Base-by-base conservation (phyloP, 2,888 invertebrate species). In the Tetranychus piercei region DNA sequence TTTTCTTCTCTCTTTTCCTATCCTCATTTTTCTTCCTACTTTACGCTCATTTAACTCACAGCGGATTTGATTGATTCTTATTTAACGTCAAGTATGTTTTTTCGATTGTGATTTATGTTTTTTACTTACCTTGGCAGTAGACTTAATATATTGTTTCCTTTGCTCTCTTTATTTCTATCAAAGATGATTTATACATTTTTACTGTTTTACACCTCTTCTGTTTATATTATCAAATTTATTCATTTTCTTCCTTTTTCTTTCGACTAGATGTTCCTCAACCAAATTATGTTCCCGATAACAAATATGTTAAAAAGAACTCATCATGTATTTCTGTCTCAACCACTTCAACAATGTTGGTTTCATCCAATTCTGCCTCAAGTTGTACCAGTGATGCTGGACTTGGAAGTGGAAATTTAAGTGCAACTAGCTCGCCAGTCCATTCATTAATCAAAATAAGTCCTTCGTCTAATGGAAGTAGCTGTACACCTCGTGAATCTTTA, bases 1-100 rank as follows among this genome's bases (percentile, higher is more conserved):
- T 55, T 55, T 55, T 55, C 15, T 55, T 15, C 15, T 55, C 55
- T 55, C 55, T 55, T 34, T 55, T 15, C 7, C 15, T 55, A 55
- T 55, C 55, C 15, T 55, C 55, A 55, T 55, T 55, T 55, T 55
- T 55, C 15, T 55, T 15, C 15, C 15, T 65, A 4, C 6, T 55
- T 15, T 6, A 55, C 15, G 6, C 55, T 55, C 55, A 55, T 55
- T 55, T 55, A 55, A 55, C 34, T 34, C 23, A 44, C 44, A 71
- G 71, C 71, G 71, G 71, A 71, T 20, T 44, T 71, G 71, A 45
- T 71, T 71, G 45, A 71, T 71, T 44, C 71, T 44, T 44, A 15
- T 44, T 43, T 71, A 9, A 20, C 71, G 44, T 71, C 34, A 45
- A 71, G 71, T 71, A 71, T 44, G 71, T 71, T 44, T 44, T n/a